Evolutionary conservation across 2,797 vertebrate genomes (phyloP).

Genomic region (Molothrus aeneus): DNA sequence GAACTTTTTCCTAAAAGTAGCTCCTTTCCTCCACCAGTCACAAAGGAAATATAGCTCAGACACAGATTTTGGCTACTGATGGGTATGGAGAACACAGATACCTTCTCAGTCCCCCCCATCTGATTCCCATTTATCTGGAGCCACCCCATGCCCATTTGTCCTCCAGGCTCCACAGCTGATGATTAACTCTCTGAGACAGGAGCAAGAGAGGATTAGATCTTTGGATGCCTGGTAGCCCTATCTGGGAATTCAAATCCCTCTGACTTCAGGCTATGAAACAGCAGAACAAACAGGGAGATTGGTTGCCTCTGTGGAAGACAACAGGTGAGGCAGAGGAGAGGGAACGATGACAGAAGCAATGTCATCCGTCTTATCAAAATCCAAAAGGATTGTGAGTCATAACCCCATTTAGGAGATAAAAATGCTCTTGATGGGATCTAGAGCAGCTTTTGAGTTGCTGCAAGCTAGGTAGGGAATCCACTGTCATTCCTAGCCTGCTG

Average conservation of each 20-base stretch:
- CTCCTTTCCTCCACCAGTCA: not conserved
- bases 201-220: not conserved
- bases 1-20: not conserved
- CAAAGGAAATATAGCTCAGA: not conserved
- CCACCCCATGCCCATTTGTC: not conserved
- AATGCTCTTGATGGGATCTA: not conserved
- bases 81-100: not conserved
- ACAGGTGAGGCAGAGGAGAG: not conserved
- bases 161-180: not conserved
- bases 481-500: not conserved
- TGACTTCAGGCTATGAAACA: not conserved
- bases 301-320: not conserved
- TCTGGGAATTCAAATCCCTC: not conserved
- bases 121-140: not conserved
- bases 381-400: not conserved
- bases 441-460: not conserved
- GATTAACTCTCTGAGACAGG: not conserved
- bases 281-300: not conserved
- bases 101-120: fast-evolving
- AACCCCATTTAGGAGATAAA: not conserved
- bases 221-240: not conserved
- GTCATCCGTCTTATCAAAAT: not conserved
- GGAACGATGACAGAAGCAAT: not conserved
- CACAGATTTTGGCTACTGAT: not conserved
- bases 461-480: not conserved